Percentiles rank a stretch among this genome's conserved stretches.
Evolutionary conservation across 2,888 invertebrate genomes (phyloP).

Genomic region (Dicycla oo): DNA sequence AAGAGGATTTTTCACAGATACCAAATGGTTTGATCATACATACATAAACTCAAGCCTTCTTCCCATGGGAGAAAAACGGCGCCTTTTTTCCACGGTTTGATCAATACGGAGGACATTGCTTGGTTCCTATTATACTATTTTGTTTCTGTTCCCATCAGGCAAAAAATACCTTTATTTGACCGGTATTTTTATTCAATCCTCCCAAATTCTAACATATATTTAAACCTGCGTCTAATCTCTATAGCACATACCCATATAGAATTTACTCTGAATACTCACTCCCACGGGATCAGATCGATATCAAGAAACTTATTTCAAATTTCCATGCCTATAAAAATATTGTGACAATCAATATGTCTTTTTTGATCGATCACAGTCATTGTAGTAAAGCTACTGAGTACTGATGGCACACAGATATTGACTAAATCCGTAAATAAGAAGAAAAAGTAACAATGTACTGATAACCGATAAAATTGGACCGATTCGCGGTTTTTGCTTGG

Average conservation of each 20-base stretch:
- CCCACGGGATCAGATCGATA: conserved; percentile 33
- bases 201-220: no score
- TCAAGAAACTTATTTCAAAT: background rate
- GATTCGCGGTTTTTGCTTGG: background rate
- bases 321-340: conserved; percentile 67
- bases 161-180: background rate
- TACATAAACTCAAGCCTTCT: no score
- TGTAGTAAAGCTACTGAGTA: conserved; percentile 41
- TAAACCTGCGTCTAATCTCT: no score
- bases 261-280: conserved; percentile 5
- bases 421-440: conserved; percentile 26
- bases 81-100: no score
- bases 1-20: no score
- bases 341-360: conserved; percentile 74
- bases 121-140: background rate
- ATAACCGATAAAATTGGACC: conserved; percentile 20
- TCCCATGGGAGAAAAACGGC: no score
- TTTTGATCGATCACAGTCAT: conserved; percentile 52
- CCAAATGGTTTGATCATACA: no score
- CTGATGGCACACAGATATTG: conserved; percentile 27
- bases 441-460: conserved; percentile 30
- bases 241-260: background rate
- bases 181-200: background rate
- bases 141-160: background rate
- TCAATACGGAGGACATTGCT: background rate